These are phyloP conservation scores for Leptopilina myrica DNA, from an alignment of 2,888 invertebrate species.

Conservation along the genomic window DNA sequence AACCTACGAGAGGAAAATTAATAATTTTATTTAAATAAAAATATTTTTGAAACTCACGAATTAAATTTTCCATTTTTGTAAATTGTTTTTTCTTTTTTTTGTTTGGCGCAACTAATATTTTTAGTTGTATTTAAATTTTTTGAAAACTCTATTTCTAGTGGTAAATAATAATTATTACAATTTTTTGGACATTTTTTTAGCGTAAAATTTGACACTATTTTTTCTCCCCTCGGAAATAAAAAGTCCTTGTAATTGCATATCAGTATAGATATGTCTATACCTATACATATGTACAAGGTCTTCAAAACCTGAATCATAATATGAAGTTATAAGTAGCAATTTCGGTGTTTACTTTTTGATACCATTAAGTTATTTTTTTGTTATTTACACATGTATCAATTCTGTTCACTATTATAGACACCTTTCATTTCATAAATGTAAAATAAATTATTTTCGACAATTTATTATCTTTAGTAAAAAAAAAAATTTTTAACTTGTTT, in stretches of 20 bases:
- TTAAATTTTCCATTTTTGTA: no score
- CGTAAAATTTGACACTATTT: not conserved
- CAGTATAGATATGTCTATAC: constrained; percentile 10
- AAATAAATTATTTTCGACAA: not conserved
- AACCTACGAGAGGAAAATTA: no score
- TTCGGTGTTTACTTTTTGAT: constrained; percentile 10
- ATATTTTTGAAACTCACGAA: not conserved
- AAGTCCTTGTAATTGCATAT: constrained; percentile 38
- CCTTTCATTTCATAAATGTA: not conserved
- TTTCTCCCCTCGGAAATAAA: constrained; percentile 15
- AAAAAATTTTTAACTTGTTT: no score
- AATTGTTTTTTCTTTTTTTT: no score
- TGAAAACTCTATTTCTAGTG: no score
- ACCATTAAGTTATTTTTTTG: not conserved
- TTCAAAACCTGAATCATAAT: constrained; percentile 33
- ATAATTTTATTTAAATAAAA: not conserved
- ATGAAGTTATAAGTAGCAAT: constrained; percentile 16
- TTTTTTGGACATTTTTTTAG: not conserved
- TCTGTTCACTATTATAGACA: not conserved
- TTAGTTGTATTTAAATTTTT: no score
- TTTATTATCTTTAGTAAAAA: not conserved
- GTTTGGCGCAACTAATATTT: no score
- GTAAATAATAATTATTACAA: no score
- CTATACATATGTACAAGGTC: constrained; percentile 34
- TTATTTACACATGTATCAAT: not conserved